Conservation (phyloP, 2,797 vertebrate genomes). For the Sebastes oblongus region DNA sequence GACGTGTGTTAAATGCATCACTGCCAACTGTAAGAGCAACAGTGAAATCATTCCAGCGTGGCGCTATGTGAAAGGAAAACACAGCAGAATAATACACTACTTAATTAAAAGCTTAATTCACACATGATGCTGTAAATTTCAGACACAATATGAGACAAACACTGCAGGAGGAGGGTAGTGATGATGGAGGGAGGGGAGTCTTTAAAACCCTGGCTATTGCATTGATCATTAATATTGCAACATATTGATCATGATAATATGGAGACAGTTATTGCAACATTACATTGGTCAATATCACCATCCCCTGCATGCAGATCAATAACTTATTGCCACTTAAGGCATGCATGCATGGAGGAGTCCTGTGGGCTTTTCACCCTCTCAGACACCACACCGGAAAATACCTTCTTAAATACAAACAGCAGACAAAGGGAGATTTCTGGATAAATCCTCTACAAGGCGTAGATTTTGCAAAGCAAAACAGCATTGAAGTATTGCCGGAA, state of each 20-base stretch:
- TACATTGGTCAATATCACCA: constrained; percentile 1
- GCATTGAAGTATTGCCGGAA: not conserved
- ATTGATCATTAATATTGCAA: constrained; percentile 1
- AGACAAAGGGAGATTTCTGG: not conserved
- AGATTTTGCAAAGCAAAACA: not conserved
- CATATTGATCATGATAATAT: not conserved
- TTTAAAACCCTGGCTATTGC: not conserved
- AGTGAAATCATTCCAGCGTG: not conserved
- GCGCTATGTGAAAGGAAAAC: not conserved
- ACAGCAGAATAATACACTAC: not conserved
- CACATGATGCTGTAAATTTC: not conserved
- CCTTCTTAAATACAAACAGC: not conserved
- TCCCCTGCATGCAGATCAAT: constrained; percentile 1
- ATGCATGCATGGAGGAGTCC: not conserved
- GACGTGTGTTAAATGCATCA: not conserved
- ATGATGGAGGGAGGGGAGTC: not conserved
- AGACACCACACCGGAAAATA: not conserved
- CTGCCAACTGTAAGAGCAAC: not conserved
- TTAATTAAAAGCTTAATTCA: not conserved
- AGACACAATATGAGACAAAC: not conserved
- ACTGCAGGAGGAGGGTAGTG: not conserved
- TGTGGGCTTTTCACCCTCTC: not conserved
- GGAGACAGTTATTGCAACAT: not conserved
- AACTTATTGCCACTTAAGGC: not conserved
- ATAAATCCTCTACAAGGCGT: not conserved